These are phyloP conservation scores for Bombyx mandarina DNA, from an alignment of 1,140 invertebrate species.

Conservation along the genomic window DNA sequence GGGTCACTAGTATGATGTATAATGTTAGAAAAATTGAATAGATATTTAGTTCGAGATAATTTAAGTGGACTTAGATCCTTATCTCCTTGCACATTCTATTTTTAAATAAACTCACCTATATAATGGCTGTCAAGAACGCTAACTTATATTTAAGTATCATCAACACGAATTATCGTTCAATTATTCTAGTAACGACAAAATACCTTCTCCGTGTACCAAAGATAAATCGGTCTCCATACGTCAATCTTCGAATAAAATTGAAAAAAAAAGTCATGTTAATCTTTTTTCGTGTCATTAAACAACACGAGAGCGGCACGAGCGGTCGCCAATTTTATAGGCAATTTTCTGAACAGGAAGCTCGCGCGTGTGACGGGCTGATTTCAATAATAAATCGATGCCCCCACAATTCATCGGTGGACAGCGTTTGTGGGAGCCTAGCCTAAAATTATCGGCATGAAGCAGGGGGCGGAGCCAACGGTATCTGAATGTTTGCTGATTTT, in stretches of 20 bases:
- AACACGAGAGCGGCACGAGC: conserved; percentile 48
- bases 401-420: conserved; percentile 35
- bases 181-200: no score
- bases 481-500: conserved; percentile 32
- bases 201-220: conserved; percentile 1
- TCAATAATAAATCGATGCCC: conserved; percentile 57
- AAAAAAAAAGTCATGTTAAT: conserved; percentile 45
- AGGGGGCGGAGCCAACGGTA: conserved; percentile 51
- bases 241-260: conserved; percentile 52
- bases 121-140: no score
- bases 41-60: no score
- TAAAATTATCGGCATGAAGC: conserved; percentile 55
- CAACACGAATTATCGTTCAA: no score
- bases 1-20: no score
- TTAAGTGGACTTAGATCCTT: no score
- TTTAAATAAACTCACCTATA: no score
- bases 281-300: conserved; percentile 52
- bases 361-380: conserved; percentile 47
- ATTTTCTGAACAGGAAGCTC: conserved; percentile 57
- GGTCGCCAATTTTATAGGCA: conserved; percentile 60
- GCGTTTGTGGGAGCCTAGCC: conserved; percentile 34
- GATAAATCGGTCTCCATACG: conserved; percentile 28
- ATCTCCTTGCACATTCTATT: no score
- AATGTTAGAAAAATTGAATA: no score
- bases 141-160: no score